Evolutionary conservation across 2,797 vertebrate species (phyloP).

Genomic region (Martes flavigula): DNA sequence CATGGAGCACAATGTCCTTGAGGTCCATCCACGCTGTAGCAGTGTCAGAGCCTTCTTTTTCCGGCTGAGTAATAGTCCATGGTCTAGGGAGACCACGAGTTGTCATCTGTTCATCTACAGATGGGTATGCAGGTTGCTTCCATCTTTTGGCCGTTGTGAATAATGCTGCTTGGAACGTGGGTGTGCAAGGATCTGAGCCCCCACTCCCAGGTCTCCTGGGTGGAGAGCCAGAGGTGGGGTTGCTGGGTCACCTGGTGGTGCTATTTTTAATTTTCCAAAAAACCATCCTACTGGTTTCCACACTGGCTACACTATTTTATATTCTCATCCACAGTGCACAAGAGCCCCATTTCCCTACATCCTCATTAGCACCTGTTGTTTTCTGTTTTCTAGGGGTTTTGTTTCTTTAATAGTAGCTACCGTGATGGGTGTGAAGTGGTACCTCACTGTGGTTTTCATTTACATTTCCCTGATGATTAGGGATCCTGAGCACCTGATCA

Average conservation of each 20-base stretch:
- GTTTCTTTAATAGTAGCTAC: not conserved
- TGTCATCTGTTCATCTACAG: not conserved
- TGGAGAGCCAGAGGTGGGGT: rapidly evolving
- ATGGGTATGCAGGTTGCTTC: rapidly evolving
- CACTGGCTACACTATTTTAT: rapidly evolving
- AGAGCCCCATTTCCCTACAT: not conserved
- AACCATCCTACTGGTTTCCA: rapidly evolving
- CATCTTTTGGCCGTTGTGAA: rapidly evolving
- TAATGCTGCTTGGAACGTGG: not conserved
- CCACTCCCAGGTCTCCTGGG: not conserved
- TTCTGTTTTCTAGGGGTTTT: not conserved
- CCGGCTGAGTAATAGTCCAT: rapidly evolving
- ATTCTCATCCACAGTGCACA: too few species aligned
- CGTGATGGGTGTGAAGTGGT: not conserved
- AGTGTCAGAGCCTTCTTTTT: not conserved
- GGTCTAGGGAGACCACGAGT: rapidly evolving
- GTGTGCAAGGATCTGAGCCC: not conserved
- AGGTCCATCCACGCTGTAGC: rapidly evolving
- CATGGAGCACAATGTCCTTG: rapidly evolving
- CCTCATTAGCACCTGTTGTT: not conserved
- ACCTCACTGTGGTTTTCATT: not conserved
- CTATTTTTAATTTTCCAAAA: not conserved
- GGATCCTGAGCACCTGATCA: not conserved
- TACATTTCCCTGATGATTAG: not conserved
- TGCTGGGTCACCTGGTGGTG: rapidly evolving